Base-by-base conservation (phyloP, 1,140 invertebrate species). In the Halictus rubicundus region DNA sequence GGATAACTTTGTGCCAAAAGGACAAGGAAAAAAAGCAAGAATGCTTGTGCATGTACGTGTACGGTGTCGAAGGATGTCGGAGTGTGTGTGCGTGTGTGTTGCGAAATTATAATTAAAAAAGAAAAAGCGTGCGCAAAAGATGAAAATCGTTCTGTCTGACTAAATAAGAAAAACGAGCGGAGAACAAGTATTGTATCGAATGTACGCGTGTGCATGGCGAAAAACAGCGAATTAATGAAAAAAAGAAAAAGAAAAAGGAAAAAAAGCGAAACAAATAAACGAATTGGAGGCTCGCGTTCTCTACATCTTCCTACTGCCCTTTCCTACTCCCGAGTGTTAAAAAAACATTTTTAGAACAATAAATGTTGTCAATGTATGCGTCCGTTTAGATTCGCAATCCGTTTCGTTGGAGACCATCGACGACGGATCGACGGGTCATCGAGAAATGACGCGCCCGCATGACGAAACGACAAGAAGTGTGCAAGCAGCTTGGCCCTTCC, bases 1-100 rank as follows among this genome's bases (percentile, higher is more conserved):
- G 84, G 81, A 81, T 87, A 82, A 86, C 70, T 83, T 83, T 87
- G 85, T 87, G 85, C 85, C 85, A 87, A 87, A 78, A 87, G 78
- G 59, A 86, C 74, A 65, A 77, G 14, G 85, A 83, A 52, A 86
- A 19, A 32, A 60, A 37, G 70, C 25, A 76, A 52, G 74, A 74
- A 66, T 68, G 79, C 32, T 32, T 27, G 70, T 68, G 42, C 21
- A 68, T 27, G 65, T 23, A 19, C 25, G 49, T 69, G 68, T 12
- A 68, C 14, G 42, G 42, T 46, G 42, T 46, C 42, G 42, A 46
- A 1, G 42, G 10, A 46, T 46, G 42, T 46, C 12, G 14, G 42
- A 46, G 42, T 14, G 66, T 19, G 16, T 49, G 32, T 64, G 42
- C 23, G 49, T 49, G 78, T 27, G 37, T 32, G n/a, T n/a, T 21